Evolutionary conservation across 2,797 vertebrate genomes (phyloP), one percentile per base, ranked within the genome.

Genomic region (Pteropus rufus): DNA sequence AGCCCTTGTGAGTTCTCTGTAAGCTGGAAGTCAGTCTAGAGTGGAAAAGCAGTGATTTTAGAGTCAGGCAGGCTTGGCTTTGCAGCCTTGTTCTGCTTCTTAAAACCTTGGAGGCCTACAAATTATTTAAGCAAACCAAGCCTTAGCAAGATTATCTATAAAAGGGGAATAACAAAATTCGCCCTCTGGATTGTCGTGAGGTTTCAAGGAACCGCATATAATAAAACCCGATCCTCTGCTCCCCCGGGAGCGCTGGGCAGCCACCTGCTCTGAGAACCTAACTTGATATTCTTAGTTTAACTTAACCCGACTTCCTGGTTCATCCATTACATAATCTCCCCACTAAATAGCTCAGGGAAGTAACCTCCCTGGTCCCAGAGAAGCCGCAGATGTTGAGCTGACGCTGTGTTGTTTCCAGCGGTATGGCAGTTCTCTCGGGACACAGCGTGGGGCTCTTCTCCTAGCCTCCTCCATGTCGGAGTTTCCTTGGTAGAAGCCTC

Each of bases 291-390:
- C 82, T 89, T 79, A 60, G 76, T 92, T 52, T 70, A 65, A 64
- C 49, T 93, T 93, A 64, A 46, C 65, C 49, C 0, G n/a, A 11
- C 93, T 97, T 94, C 87, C 87, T 89, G 58, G 65, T 70, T 79
- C 29, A 7, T 41, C 70, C 10, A 31, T 95, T 96, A 58, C 10
- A 7, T 81, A 73, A 90, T 83, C 79, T 84, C 31, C 52, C 58
- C 31, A 39, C 75, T 44, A 15, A 52, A 46, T 34, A 58, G 80
- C 56, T 58, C 4, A 26, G 70, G 79, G 15, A 80, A 31, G 34
- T 58, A 31, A 29, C 60, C 56, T 82, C 54, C 54, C 12, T 5
- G 12, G 56, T 52, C 31, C 70, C n/a, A 15, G 15, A 41, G 64
- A 44, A 93, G 24, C 52, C n/a, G 36, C 39, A 10, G 56, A 2